These are phyloP conservation scores for Electrophaes corylata DNA, from an alignment of 2,888 invertebrate genomes.

Conservation along the genomic window DNA sequence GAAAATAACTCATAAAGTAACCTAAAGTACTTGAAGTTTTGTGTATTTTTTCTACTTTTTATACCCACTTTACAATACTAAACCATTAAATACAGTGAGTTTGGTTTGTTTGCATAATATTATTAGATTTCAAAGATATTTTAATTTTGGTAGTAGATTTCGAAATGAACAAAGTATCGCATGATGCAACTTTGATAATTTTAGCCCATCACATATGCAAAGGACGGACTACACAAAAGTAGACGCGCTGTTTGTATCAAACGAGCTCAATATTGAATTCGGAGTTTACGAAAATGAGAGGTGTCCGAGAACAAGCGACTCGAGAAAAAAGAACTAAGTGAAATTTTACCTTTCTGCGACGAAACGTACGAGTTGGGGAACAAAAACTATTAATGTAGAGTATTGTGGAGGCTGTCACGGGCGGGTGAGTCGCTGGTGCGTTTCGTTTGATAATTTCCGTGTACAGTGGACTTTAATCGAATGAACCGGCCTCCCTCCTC, in stretches of 20 bases:
- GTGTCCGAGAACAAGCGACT: slow-evolving; percentile 60
- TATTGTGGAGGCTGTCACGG: slow-evolving; percentile 76
- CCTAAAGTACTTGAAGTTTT: too few species aligned
- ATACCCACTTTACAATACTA: neutral
- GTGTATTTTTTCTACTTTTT: neutral
- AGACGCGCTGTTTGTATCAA: slow-evolving; percentile 48
- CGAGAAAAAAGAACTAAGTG: slow-evolving; percentile 52
- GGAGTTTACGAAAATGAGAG: slow-evolving; percentile 56
- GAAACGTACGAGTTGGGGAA: slow-evolving; percentile 66
- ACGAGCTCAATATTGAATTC: slow-evolving; percentile 51
- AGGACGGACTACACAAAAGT: slow-evolving; percentile 44
- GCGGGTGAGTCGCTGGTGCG: slow-evolving; percentile 77
- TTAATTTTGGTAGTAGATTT: slow-evolving; percentile 15
- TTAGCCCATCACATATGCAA: slow-evolving; percentile 39
- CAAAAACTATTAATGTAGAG: slow-evolving; percentile 81
- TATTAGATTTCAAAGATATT: too few species aligned
- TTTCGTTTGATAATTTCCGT: slow-evolving; percentile 82
- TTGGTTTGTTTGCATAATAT: slow-evolving; percentile 15
- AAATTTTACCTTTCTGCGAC: slow-evolving; percentile 64
- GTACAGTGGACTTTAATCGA: slow-evolving; percentile 81
- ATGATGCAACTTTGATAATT: slow-evolving; percentile 37
- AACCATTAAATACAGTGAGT: slow-evolving; percentile 5
- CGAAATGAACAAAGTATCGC: slow-evolving; percentile 26
- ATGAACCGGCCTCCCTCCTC: slow-evolving; percentile 54
- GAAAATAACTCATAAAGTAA: too few species aligned